A percentile compares a stretch with the other conserved stretches of the same genome.
phyloP scores from a whole-genome alignment of 30 jellyfish, hydroid and myxozoan genomes.

The Pelagia noctiluca region DNA sequence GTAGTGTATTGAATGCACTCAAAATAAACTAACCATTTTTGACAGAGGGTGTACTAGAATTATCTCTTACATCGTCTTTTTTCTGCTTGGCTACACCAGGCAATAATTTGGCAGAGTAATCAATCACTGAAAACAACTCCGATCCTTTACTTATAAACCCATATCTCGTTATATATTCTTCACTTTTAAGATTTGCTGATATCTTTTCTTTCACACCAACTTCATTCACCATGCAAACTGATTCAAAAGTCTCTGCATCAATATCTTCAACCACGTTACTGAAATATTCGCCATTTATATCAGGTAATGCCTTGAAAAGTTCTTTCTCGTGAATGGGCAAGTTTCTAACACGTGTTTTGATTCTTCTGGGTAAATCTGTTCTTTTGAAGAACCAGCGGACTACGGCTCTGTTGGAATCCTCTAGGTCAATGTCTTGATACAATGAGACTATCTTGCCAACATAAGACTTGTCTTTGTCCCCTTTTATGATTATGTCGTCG shows the following conservation, averaged over 20 bases:
- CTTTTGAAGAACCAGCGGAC: constrained; percentile 69
- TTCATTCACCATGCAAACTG: constrained; percentile 1
- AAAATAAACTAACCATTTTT: background rate
- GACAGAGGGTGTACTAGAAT: background rate
- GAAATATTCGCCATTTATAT: constrained; percentile 4
- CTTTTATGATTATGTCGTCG: constrained; percentile 62
- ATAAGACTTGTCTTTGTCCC: constrained; percentile 56
- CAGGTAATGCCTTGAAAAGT: constrained; percentile 39
- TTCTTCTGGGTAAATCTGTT: constrained; percentile 68
- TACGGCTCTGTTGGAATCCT: constrained; percentile 73
- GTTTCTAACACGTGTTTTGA: background rate
- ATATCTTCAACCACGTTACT: constrained; percentile 54
- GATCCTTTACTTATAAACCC: constrained; percentile 26
- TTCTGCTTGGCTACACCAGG: constrained; percentile 4
- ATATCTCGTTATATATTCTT: constrained; percentile 48
- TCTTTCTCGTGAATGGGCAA: constrained; percentile 8
- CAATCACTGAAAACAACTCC: constrained; percentile 3
- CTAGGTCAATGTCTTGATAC: constrained; percentile 11
- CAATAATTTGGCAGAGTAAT: background rate
- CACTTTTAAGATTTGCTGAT: background rate
- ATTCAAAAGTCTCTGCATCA: constrained; percentile 89
- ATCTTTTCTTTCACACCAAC: background rate
- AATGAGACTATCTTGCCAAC: constrained; percentile 57
- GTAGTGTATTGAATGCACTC: no score
- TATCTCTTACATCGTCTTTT: no score